Percentiles rank a stretch among this genome's conserved stretches.
These are phyloP conservation scores for Sciurus vulgaris DNA, from an alignment of 2,797 vertebrate species.

Conservation along the genomic window DNA sequence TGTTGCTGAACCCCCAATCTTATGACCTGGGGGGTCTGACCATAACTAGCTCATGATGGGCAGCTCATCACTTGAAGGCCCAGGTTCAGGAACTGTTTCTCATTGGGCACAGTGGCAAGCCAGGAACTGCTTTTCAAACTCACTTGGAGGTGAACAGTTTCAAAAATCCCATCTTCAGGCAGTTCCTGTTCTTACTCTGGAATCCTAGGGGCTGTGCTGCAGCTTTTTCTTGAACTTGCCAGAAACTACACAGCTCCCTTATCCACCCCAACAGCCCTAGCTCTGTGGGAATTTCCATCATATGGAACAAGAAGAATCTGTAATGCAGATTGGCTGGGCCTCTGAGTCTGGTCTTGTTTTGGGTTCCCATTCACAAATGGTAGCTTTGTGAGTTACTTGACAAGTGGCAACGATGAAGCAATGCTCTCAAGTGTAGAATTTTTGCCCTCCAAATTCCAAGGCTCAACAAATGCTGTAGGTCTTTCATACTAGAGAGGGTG, in stretches of 20 bases:
- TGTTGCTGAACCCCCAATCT: neutral
- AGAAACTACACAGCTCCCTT: neutral
- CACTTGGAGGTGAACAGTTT: neutral
- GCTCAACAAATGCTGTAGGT: neutral
- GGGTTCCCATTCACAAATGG: neutral
- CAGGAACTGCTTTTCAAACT: neutral
- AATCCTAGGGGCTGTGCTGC: neutral
- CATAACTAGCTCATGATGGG: neutral
- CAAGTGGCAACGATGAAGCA: neutral
- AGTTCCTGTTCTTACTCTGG: neutral
- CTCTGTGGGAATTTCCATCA: neutral
- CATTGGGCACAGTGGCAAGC: neutral
- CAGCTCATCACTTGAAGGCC: neutral
- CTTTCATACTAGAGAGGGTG: neutral
- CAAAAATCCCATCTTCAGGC: no score
- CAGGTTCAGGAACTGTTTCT: neutral
- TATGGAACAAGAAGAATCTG: neutral
- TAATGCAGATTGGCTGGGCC: neutral
- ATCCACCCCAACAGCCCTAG: neutral
- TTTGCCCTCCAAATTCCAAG: neutral
- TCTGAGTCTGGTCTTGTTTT: neutral
- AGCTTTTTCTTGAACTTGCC: neutral
- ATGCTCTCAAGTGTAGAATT: neutral
- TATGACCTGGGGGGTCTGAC: neutral
- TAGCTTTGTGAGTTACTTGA: neutral